Base-by-base conservation (phyloP, 2,113 vertebrate genomes). In the Phylloscopus trochiloides region DNA sequence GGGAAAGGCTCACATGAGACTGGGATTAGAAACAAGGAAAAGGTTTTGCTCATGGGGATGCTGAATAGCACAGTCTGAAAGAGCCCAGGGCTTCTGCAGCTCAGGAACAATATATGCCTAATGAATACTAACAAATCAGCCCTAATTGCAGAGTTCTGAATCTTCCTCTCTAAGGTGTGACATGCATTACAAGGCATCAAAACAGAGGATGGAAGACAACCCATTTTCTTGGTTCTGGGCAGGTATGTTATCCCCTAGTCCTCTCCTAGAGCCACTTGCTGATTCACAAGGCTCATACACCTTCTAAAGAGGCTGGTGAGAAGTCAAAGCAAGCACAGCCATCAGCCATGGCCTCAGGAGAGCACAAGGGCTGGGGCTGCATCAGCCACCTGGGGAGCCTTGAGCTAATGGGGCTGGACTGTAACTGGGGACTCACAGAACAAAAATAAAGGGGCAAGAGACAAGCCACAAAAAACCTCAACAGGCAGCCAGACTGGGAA, bases 261-360 rank as follows among this genome's bases (percentile, higher is more conserved):
- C 13, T 28, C 29, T 70, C 25, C 38, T 58, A 36, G 38, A 76
- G 20, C 17, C 61, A 24, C 15, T 51, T 67, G 7, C 47, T 92
- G 26, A 6, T 36, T 66, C 71, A 67, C 14, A 59, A 51, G 55
- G 6, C 34, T 88, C 29, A n/a, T 28, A 28, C 7, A 1, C 34
- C 51, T 86, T 55, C 76, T 63, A 21, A 55, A 47, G n/a, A 71
- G 61, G 15, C 20, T 74, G 82, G 7, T 47, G 52, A 73, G 59
- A 55, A n/a, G 18, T 54, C 47, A 51, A 55, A 86, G 8, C 36
- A 61, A 42, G 70, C 22, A 47, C 54, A 92, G 38, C 6, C n/a
- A 17, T 40, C 45, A 65, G 25, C 45, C 70, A 26, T 0, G 0
- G 22, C 54, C 58, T 16, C 45, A 34, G 2, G 10, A 15, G 8